Evolutionary conservation across 2,888 invertebrate genomes (phyloP).

Genomic region (Andricus quercusramuli): DNA sequence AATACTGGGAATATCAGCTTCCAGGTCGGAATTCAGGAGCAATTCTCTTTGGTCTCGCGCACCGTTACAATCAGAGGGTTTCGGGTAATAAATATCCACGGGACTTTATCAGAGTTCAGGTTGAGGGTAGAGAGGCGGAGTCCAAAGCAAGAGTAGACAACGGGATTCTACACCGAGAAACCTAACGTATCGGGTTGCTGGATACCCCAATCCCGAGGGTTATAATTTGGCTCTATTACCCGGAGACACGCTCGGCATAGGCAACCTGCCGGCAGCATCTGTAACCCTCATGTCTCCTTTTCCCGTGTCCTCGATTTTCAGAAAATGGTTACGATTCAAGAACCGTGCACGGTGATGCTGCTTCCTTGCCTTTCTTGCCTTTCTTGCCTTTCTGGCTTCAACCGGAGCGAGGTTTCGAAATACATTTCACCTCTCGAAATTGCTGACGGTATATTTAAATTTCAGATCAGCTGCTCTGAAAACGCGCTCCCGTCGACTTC

Average conservation of each 20-base stretch:
- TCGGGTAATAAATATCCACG: constrained; percentile 33
- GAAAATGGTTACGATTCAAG: constrained; percentile 25
- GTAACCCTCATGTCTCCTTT: constrained; percentile 51
- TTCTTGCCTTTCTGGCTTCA: constrained; percentile 21
- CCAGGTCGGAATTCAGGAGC: constrained; percentile 11
- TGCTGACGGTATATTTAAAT: constrained; percentile 40
- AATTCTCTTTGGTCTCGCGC: constrained; percentile 28
- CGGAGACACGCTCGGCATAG: constrained; percentile 57
- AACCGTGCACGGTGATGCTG: constrained; percentile 8
- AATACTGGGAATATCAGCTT: constrained; percentile 21
- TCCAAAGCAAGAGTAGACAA: constrained; percentile 22
- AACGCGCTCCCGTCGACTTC: constrained; percentile 9
- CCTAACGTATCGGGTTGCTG: constrained; percentile 51
- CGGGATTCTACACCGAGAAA: constrained; percentile 30
- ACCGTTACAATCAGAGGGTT: constrained; percentile 32
- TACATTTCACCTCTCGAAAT: constrained; percentile 24
- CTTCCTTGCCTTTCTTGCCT: constrained; percentile 22
- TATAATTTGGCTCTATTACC: constrained; percentile 63
- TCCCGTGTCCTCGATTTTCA: constrained; percentile 41
- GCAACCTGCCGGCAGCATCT: constrained; percentile 49
- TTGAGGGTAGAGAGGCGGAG: constrained; percentile 10
- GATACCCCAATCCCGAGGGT: constrained; percentile 62
- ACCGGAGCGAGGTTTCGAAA: constrained; percentile 40
- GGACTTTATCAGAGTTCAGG: constrained; percentile 36
- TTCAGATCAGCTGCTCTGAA: constrained; percentile 31